These are phyloP conservation scores for Platycheirus rosarum DNA, from an alignment of 2,888 invertebrate genomes.

Conservation along the genomic window DNA sequence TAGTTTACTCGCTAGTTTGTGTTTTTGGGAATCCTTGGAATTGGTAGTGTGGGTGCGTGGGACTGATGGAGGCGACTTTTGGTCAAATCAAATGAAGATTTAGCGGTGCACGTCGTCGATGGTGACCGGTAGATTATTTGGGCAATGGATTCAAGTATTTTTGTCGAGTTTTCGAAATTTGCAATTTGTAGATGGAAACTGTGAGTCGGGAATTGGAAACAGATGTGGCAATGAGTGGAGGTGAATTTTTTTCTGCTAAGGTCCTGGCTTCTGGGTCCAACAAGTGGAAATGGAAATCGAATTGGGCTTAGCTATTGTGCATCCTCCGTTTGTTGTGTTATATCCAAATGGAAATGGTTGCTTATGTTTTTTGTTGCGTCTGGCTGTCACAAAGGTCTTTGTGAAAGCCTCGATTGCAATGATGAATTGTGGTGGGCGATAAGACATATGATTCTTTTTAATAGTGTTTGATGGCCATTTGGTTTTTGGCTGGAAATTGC, in stretches of 20 bases:
- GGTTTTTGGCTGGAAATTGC: no score
- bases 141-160: constrained; percentile 47
- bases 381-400: constrained; percentile 22
- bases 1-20: constrained; percentile 40
- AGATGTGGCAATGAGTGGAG: constrained; percentile 39
- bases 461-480: constrained; percentile 20
- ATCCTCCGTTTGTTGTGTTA: constrained; percentile 9
- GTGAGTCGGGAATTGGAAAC: no score
- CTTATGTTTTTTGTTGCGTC: constrained; percentile 16
- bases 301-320: constrained; percentile 31
- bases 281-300: constrained; percentile 56
- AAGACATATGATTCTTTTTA: constrained; percentile 35
- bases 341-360: constrained; percentile 36
- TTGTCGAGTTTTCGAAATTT: constrained; percentile 33
- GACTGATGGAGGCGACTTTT: constrained; percentile 27
- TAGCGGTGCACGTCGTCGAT: constrained; percentile 61
- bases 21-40: constrained; percentile 45
- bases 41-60: constrained; percentile 20
- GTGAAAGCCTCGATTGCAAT: constrained; percentile 4
- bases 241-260: not conserved
- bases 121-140: constrained; percentile 65
- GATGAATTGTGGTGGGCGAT: constrained; percentile 58
- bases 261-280: constrained; percentile 6
- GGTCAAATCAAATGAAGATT: constrained; percentile 73
- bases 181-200: constrained; percentile 23